Conservation (phyloP, 2,113 vertebrate genomes). For the Pogona vitticeps region DNA sequence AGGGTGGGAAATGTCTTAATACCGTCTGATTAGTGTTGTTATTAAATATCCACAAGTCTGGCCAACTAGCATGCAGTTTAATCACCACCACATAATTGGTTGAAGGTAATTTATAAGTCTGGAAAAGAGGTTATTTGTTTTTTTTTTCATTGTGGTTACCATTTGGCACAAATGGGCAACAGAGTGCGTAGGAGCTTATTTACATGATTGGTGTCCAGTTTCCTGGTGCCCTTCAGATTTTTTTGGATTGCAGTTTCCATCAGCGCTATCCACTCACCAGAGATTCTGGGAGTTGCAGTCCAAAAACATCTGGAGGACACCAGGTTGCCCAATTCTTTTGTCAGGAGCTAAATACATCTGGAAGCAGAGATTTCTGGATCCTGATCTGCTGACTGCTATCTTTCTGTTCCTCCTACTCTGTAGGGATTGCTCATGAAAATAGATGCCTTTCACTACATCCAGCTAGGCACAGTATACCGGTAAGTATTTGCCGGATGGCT, state of each 20-base stretch:
- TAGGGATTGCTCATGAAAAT: slow-evolving; percentile 68
- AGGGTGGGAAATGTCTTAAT: not conserved
- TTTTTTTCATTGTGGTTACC: not conserved
- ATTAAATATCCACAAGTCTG: not conserved
- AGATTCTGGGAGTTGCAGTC: not conserved
- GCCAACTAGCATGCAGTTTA: not conserved
- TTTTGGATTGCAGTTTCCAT: not conserved
- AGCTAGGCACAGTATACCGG: slow-evolving; percentile 84
- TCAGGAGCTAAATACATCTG: not conserved
- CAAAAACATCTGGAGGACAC: not conserved
- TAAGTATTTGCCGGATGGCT: slow-evolving; percentile 36
- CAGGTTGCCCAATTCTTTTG: not conserved
- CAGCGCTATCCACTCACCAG: not conserved
- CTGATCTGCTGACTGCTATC: not conserved
- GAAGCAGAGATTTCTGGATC: not conserved
- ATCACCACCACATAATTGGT: not conserved
- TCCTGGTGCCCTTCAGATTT: not conserved
- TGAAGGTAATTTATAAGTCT: not conserved
- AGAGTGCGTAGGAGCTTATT: not conserved
- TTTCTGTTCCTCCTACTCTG: not conserved
- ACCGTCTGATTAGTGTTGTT: not conserved
- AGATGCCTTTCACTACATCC: slow-evolving; percentile 81
- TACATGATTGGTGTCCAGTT: not conserved
- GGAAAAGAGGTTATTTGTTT: not conserved
- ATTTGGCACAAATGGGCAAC: not conserved